A percentile compares a stretch with the other conserved stretches of the same genome.
Conservation (phyloP, 2,113 vertebrate genomes). For the Patagioenas fasciata region DNA sequence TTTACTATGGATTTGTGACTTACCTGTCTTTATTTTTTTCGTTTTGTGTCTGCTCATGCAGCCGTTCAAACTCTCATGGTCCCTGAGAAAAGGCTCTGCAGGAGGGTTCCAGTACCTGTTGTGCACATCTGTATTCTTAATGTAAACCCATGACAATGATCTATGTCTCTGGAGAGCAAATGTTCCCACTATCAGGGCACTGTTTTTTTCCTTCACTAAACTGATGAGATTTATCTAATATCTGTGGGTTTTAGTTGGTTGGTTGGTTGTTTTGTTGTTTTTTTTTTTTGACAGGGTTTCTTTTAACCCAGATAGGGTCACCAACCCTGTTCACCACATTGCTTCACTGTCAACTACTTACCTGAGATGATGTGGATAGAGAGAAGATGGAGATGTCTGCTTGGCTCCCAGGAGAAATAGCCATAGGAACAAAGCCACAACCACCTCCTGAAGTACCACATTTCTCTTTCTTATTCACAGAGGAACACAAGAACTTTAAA, state of each 20-base stretch:
- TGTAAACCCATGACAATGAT: not conserved
- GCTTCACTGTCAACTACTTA: not conserved
- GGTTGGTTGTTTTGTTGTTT: not conserved
- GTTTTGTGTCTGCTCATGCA: not conserved
- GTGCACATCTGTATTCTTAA: not conserved
- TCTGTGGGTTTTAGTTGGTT: not conserved
- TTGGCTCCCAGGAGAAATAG: not conserved
- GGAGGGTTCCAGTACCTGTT: not conserved
- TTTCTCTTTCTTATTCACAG: not conserved
- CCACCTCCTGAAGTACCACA: not conserved
- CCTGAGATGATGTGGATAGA: not conserved
- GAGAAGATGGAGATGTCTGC: not conserved
- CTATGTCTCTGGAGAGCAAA: not conserved
- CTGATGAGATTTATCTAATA: not conserved
- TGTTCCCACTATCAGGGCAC: not conserved
- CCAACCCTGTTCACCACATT: not conserved
- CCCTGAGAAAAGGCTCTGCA: not conserved
- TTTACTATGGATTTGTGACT: not conserved
- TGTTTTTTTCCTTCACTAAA: not conserved
- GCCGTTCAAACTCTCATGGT: not conserved
- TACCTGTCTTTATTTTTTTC: not conserved
- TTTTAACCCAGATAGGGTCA: not conserved
- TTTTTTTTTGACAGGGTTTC: not conserved
- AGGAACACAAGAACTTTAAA: not conserved
- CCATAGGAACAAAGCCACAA: not conserved